These are phyloP conservation scores for Xiphophorus birchmanni DNA, from an alignment of 2,797 vertebrate species.

Conservation along the genomic window DNA sequence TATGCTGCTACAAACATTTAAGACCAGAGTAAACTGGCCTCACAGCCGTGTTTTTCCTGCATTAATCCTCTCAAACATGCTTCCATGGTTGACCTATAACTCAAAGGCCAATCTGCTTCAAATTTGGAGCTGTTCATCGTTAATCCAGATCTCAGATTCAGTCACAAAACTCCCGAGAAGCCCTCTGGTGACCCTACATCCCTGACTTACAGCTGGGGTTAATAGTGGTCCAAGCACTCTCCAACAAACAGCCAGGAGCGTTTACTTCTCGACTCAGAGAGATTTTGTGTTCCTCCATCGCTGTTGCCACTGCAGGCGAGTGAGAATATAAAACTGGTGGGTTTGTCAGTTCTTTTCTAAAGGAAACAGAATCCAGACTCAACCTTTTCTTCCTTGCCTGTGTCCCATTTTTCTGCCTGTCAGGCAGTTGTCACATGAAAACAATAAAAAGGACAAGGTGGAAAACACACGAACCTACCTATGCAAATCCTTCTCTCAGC, in stretches of 20 bases:
- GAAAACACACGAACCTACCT: constrained; percentile 75
- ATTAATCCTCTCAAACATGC: constrained; percentile 69
- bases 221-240: constrained; percentile 38
- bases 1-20: constrained; percentile 47
- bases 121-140: constrained; percentile 35
- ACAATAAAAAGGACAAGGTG: constrained; percentile 68
- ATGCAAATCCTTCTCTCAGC: constrained; percentile 70
- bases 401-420: constrained; percentile 73
- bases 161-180: constrained; percentile 41
- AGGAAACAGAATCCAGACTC: constrained; percentile 68
- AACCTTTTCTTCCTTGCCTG: constrained; percentile 60
- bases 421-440: constrained; percentile 74
- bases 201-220: constrained; percentile 36
- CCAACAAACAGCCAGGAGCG: constrained; percentile 29
- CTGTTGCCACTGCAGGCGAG: constrained; percentile 28
- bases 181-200: constrained; percentile 29
- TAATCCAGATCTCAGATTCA: constrained; percentile 47
- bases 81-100: constrained; percentile 59
- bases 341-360: constrained; percentile 71
- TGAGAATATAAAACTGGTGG: constrained; percentile 61
- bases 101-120: constrained; percentile 25
- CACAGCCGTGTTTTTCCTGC: constrained; percentile 22
- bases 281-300: constrained; percentile 37
- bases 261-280: constrained; percentile 37
- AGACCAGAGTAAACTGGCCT: constrained; percentile 50